Evolutionary conservation across 2,113 vertebrate genomes (phyloP).

Genomic region (Meleagris gallopavo): DNA sequence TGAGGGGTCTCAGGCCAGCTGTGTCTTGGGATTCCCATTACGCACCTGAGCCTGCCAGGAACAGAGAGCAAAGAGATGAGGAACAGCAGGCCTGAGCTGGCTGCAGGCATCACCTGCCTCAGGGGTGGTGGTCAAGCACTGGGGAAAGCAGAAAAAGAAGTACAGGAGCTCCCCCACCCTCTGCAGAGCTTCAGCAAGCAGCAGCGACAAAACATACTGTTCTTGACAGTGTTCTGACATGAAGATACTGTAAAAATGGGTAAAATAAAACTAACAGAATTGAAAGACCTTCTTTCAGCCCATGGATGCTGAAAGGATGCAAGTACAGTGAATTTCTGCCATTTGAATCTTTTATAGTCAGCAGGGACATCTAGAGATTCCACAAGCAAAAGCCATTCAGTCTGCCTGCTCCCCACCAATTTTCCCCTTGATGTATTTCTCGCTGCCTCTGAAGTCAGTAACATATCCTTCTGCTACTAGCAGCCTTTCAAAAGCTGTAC

Average conservation of each 20-base stretch:
- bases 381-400: neutral
- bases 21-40: neutral
- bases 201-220: neutral
- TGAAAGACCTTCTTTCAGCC: neutral
- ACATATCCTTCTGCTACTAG: neutral
- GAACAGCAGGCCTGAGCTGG: no score
- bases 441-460: neutral
- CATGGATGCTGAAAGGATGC: neutral
- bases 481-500: neutral
- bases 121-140: neutral
- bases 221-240: neutral
- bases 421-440: constrained; percentile 24
- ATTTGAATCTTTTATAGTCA: neutral
- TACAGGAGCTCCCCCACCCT: neutral
- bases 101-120: neutral
- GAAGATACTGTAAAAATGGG: neutral
- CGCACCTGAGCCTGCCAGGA: neutral
- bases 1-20: neutral
- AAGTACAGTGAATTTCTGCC: neutral
- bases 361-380: neutral
- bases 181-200: neutral
- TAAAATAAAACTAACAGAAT: neutral
- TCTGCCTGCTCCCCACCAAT: neutral
- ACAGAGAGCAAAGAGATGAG: neutral
- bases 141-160: neutral